Conservation (phyloP, 2,797 vertebrate genomes). For the Silurus aristotelis region DNA sequence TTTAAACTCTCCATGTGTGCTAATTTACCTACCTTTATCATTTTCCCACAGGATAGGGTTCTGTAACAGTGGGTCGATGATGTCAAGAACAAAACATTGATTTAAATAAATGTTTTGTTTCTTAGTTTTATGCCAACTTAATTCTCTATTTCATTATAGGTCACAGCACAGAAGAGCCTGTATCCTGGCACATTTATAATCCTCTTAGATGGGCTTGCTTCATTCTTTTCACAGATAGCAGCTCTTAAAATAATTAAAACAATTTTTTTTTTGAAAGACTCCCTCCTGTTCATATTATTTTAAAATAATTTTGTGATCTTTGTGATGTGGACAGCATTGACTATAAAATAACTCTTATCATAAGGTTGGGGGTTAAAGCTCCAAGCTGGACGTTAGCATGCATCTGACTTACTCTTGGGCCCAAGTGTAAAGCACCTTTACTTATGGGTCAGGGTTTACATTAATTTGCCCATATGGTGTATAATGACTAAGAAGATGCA, state of each 20-base stretch:
- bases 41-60: conserved; percentile 47
- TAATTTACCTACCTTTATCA: conserved; percentile 70
- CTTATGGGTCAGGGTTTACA: no score
- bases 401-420: no score
- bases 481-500: no score
- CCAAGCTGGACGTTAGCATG: no score
- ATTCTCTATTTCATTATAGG: neutral
- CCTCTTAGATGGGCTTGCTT: neutral
- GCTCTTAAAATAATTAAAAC: neutral
- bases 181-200: conserved; percentile 1
- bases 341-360: no score
- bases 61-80: neutral
- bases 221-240: neutral
- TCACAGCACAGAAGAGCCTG: neutral
- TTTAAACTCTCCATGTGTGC: conserved; percentile 66
- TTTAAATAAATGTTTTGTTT: neutral
- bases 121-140: neutral
- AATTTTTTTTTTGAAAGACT: no score
- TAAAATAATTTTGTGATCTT: neutral
- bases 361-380: no score
- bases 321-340: neutral
- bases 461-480: no score
- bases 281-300: neutral
- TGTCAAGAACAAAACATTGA: conserved; percentile 16
- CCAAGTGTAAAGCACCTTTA: no score